phyloP scores from a whole-genome alignment of 1,140 invertebrate species.

The Sesamia nonagrioides region DNA sequence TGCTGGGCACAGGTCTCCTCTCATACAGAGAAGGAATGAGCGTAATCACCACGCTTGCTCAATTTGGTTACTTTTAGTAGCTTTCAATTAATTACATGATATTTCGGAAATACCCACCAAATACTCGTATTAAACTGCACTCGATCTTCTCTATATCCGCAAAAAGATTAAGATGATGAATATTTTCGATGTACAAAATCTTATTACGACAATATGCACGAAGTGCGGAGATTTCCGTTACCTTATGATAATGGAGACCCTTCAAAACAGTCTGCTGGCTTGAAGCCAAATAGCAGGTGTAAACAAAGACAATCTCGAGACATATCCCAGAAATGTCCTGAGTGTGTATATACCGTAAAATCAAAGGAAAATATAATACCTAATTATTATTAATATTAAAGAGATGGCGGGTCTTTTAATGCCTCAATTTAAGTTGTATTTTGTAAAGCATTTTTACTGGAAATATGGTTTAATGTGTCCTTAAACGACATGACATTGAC shows the following conservation, averaged over 20 bases:
- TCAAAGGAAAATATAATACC: constrained; percentile 42
- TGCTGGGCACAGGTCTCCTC: no score
- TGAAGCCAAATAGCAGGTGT: constrained; percentile 30
- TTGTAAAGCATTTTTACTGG: constrained; percentile 6
- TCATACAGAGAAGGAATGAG: no score
- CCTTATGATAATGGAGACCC: constrained; percentile 45
- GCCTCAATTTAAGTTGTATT: constrained; percentile 2
- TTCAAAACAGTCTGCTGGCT: constrained; percentile 21
- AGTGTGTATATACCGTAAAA: constrained; percentile 20
- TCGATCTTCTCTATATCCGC: no score
- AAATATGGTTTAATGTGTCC: background rate
- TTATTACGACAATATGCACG: background rate
- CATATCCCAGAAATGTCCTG: constrained; percentile 33
- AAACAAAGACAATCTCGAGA: constrained; percentile 33
- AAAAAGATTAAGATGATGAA: no score
- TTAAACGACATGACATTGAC: background rate
- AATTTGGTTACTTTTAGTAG: no score
- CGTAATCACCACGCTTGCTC: no score
- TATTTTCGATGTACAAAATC: background rate
- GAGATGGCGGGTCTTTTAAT: constrained; percentile 1
- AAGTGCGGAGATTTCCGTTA: background rate
- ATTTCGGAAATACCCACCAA: no score
- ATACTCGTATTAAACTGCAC: no score
- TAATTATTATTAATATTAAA: background rate
- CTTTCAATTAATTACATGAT: no score